phyloP scores from a whole-genome alignment of 2,113 vertebrate species.

The Aspiorhynchus laticeps region DNA sequence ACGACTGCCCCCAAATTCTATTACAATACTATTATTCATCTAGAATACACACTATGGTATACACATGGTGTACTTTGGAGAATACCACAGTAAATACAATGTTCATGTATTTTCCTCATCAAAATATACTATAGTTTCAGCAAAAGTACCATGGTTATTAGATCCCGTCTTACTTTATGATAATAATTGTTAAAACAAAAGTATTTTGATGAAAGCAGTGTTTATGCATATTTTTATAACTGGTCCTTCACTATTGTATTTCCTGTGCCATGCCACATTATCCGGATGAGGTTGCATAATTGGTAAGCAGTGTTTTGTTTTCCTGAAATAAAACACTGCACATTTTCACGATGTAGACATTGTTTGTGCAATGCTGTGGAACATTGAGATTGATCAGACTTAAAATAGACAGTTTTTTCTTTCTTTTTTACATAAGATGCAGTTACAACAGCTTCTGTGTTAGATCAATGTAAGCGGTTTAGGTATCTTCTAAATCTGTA shows the following conservation, averaged over 20 bases:
- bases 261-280: background rate
- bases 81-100: background rate
- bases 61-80: background rate
- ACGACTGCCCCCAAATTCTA: too few species aligned
- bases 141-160: background rate
- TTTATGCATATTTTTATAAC: background rate
- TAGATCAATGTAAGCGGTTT: conserved; percentile 33
- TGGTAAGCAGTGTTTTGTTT: conserved; percentile 7
- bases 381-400: background rate
- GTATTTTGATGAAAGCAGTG: background rate
- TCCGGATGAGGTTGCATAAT: background rate
- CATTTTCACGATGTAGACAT: background rate
- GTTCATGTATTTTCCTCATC: background rate
- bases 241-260: background rate
- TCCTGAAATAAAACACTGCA: background rate
- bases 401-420: background rate
- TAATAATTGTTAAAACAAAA: background rate
- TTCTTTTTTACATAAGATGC: background rate
- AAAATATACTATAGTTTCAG: background rate
- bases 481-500: conserved; percentile 18
- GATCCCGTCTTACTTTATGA: background rate
- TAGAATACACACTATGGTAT: background rate
- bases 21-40: background rate
- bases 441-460: background rate
- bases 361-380: background rate